A percentile compares a stretch with the other conserved stretches of the same genome.
Conservation (phyloP, 2,888 invertebrate genomes). For the Atethmia centrago region DNA sequence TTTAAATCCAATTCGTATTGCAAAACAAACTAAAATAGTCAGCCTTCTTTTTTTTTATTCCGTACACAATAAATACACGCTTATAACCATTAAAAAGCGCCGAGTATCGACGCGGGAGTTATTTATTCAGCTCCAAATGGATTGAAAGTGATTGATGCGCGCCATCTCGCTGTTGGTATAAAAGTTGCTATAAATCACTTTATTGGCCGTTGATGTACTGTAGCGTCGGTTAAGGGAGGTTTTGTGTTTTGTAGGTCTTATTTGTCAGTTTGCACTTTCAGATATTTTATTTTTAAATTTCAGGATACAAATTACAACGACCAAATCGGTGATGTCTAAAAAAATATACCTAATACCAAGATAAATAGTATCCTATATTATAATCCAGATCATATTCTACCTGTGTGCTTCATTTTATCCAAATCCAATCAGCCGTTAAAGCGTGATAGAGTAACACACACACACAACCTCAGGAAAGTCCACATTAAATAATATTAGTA, state of each 20-base stretch:
- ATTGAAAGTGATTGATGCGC: slow-evolving; percentile 72
- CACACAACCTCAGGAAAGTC: neutral
- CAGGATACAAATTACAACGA: neutral
- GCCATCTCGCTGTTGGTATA: slow-evolving; percentile 46
- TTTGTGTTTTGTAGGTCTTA: slow-evolving; percentile 19
- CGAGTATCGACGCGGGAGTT: slow-evolving; percentile 65
- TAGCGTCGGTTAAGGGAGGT: slow-evolving; percentile 27
- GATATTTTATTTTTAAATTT: neutral
- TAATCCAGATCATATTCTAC: neutral
- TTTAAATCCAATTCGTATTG: neutral
- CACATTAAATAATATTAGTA: too few relatives aligned
- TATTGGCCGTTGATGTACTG: slow-evolving; percentile 46
- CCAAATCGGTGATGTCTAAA: neutral
- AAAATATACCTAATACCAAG: neutral
- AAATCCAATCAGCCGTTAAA: neutral
- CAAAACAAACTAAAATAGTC: slow-evolving; percentile 19
- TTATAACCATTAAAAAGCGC: slow-evolving; percentile 65
- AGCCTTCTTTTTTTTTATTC: slow-evolving; percentile 31
- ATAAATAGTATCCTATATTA: neutral
- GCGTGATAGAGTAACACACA: neutral
- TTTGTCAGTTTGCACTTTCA: neutral
- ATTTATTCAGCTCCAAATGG: slow-evolving; percentile 73
- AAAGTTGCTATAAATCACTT: slow-evolving; percentile 65
- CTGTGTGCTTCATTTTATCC: neutral
- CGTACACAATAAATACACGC: slow-evolving; percentile 57